Percentiles rank a stretch among this genome's conserved stretches.
Evolutionary conservation across 2,113 vertebrate genomes (phyloP).

Genomic region (Ornithorhynchus anatinus): DNA sequence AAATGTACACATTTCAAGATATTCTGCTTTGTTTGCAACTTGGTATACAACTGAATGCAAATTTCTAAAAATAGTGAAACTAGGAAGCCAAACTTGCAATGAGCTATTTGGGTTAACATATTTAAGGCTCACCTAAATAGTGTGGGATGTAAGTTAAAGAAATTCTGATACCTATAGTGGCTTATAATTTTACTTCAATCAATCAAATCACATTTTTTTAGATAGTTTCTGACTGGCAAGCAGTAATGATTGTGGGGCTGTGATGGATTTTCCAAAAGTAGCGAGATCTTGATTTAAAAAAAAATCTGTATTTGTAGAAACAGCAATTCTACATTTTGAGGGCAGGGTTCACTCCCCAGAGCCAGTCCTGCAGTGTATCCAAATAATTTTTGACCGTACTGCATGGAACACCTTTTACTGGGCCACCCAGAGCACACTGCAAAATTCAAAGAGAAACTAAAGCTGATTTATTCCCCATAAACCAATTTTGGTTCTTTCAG

Average conservation of each 20-base stretch:
- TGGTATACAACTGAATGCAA: too few relatives aligned
- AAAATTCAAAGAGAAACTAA: background rate
- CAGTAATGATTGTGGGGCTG: background rate
- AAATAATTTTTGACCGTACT: slow-evolving; percentile 26
- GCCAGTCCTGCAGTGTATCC: slow-evolving; percentile 3
- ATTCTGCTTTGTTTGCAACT: too few relatives aligned
- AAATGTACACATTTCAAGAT: too few relatives aligned
- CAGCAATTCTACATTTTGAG: background rate
- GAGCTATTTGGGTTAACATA: too few relatives aligned
- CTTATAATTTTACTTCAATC: too few relatives aligned
- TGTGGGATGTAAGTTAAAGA: too few relatives aligned
- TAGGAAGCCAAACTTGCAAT: too few relatives aligned
- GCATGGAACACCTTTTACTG: slow-evolving; percentile 22
- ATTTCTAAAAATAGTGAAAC: too few relatives aligned
- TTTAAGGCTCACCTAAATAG: too few relatives aligned
- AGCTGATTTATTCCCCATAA: background rate
- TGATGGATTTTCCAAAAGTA: slow-evolving; percentile 18
- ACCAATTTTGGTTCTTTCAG: background rate
- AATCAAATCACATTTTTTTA: too few relatives aligned
- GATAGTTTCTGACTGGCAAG: background rate
- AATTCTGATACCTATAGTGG: too few relatives aligned
- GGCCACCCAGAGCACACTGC: background rate
- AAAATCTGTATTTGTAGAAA: background rate
- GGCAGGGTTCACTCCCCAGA: background rate
- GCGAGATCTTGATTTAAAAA: slow-evolving; percentile 30